A percentile compares a stretch with the other conserved stretches of the same genome.
Conservation (phyloP, 1,140 invertebrate species). For the Drosophila jambulina region DNA sequence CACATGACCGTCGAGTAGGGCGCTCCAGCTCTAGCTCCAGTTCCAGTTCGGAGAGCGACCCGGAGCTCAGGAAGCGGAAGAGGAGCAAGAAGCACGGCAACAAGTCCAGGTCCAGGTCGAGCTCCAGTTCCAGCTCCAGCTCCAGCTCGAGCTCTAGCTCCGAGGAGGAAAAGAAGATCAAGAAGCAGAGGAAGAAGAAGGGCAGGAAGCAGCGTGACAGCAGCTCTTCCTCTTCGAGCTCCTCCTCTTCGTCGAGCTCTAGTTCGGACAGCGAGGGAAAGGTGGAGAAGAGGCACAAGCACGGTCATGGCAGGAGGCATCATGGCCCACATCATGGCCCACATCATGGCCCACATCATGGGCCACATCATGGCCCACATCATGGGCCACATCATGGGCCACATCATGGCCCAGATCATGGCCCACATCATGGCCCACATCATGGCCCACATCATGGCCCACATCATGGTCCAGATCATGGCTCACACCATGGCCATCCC, state of each 20-base stretch:
- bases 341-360: neutral
- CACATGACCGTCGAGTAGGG: conserved; percentile 54
- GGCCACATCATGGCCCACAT: neutral
- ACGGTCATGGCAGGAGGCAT: neutral
- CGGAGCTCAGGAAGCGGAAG: neutral
- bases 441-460: neutral
- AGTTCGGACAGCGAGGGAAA: conserved; percentile 31
- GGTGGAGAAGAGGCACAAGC: conserved; percentile 2
- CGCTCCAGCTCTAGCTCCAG: conserved; percentile 38
- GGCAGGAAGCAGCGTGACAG: conserved; percentile 8
- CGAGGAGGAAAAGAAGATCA: conserved; percentile 1
- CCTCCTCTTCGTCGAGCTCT: conserved; percentile 13
- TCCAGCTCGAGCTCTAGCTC: conserved; percentile 7
- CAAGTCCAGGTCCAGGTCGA: conserved; percentile 29
- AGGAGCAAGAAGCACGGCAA: neutral
- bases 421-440: neutral
- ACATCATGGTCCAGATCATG: conserved; percentile 1
- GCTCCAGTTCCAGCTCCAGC: conserved; percentile 33
- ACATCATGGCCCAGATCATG: neutral
- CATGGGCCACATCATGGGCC: neutral
- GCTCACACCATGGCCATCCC: neutral
- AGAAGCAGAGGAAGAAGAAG: neutral
- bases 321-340: neutral
- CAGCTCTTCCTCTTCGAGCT: conserved; percentile 34
- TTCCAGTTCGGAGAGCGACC: conserved; percentile 25